These are phyloP conservation scores for Plumapathes pennacea DNA, from an alignment of 92 coral and sea anemone genomes.

Conservation along the genomic window DNA sequence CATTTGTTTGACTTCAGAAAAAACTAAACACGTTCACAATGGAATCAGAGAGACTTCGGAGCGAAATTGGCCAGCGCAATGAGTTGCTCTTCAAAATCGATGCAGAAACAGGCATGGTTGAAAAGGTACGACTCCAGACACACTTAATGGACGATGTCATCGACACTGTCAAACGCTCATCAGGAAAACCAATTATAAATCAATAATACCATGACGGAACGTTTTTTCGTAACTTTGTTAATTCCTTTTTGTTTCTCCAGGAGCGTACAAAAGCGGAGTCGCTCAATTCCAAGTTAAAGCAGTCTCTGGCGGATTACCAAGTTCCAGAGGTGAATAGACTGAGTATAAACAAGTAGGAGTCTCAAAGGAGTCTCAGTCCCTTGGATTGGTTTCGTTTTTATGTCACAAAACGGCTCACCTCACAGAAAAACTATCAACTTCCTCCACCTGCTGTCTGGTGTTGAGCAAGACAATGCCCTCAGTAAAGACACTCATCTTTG, in stretches of 20 bases:
- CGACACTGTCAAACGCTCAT: not conserved
- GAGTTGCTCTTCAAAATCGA: slow-evolving; percentile 87
- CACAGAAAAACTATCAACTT: too few species aligned
- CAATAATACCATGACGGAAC: not conserved
- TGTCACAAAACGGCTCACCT: too few species aligned
- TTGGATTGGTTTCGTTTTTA: too few species aligned
- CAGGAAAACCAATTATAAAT: not conserved
- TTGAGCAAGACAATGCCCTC: too few species aligned
- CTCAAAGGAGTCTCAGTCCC: too few species aligned
- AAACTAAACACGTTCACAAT: slow-evolving; percentile 90
- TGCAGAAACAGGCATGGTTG: slow-evolving; percentile 91
- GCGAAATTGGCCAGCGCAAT: slow-evolving; percentile 85
- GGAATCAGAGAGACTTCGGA: slow-evolving; percentile 82
- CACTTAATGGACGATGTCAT: not conserved
- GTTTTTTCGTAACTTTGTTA: not conserved
- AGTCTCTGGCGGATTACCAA: slow-evolving; percentile 90
- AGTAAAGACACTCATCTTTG: too few species aligned
- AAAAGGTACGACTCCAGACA: slow-evolving; percentile 69
- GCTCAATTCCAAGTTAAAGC: slow-evolving; percentile 80
- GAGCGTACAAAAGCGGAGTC: slow-evolving; percentile 84
- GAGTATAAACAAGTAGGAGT: not conserved
- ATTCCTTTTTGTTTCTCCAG: slow-evolving; percentile 22
- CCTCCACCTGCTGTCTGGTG: too few species aligned
- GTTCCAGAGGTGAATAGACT: slow-evolving; percentile 83
- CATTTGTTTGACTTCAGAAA: slow-evolving; percentile 56